Base-by-base conservation (phyloP, 2,797 vertebrate species). In the Coracias cyanogaster region DNA sequence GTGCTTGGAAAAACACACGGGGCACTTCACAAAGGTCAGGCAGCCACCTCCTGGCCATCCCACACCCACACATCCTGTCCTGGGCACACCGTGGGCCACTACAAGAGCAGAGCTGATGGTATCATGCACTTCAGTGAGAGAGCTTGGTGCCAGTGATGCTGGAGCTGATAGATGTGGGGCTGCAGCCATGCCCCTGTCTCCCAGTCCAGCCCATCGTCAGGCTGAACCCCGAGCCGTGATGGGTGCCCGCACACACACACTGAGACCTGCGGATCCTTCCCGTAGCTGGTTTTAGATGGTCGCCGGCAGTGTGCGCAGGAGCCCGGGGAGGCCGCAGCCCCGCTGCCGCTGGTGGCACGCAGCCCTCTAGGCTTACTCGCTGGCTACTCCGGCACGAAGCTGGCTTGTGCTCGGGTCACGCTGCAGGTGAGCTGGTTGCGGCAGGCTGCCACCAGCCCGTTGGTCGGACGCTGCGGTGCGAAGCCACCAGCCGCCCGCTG, bases 391-490 rank as follows among this genome's bases (percentile, higher is more conserved):
- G 7, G 37, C 51, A 31, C 0, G 43, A 8, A 8, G 31, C 3
- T n/a, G 12, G 1, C 12, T 41, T 2, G 57, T 19, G 57, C 66
- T 39, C 37, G 1, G n/a, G 3, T 3, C 17, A 7, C 3, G 24
- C 41, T 3, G 35, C 79, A 15, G 29, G 4, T 1, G 24, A 12
- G 18, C 3, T 2, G 29, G 4, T 0, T 2, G 29, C 26, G 10
- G 10, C 0, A 5, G 35, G 18, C 26, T 31, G 39, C 14, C 39
- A 2, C 2, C 29, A 26, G 29, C 1, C 24, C 21, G 0, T 3
- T 0, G 35, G 20, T 1, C 3, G 52, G 69, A 29, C 8, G 45
- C 58, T 6, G 78, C 52, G 2, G n/a, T 0, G 10, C 6, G 3
- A 29, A 11, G 25, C 66, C 3, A 12, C 49, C 52, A 15, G 43